Base-by-base conservation (phyloP, 2,113 vertebrate species). In the Oreamnos americanus region DNA sequence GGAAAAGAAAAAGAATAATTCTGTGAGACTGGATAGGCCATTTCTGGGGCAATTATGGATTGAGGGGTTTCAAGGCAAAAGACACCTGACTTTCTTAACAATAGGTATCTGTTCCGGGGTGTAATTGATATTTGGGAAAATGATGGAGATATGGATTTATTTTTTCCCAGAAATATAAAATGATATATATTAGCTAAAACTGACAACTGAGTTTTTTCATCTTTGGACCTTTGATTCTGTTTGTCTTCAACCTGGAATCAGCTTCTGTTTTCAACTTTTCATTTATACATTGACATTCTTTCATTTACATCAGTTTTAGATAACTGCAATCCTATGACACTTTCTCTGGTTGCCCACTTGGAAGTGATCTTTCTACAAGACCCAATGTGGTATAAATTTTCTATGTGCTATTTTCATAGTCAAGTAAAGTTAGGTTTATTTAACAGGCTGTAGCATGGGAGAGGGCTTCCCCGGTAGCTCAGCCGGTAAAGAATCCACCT, bases 401-500 rank as follows among this genome's bases (percentile, higher is more conserved):
- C 19, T 78, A 10, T 7, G 26, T 13, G 5, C n/a, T 62, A 1
- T 4, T 26, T 94, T 47, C 62, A 43, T 21, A 47, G 30, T 58
- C 53, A 36, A 28, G 39, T 53, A 28, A 53, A 71, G 0, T 90
- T 33, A 12, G 14, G 10, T 60, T 64, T 71, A 82, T 88, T 55
- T 30, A 47, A 23, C 33, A n/a, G 57, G 3, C 1, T 60, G 12
- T 25, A 58, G 2, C 17, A 21, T 45, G 17, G n/a, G 67, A 51
- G 6, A 71, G 17, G 8, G 6, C 67, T 74, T 74, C n/a, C 67
- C n/a, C 0, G 0, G 5, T 39, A 39, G n/a, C 10, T 74, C n/a
- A 74, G 19, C 36, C 1, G 0, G n/a, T 36, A 74, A 39, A 25
- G n/a, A 74, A 39, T 74, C 67, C 0, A 0, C 67, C n/a, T 71